Evolutionary conservation across 1,140 invertebrate species (phyloP).

Genomic region (Penaeus indicus): DNA sequence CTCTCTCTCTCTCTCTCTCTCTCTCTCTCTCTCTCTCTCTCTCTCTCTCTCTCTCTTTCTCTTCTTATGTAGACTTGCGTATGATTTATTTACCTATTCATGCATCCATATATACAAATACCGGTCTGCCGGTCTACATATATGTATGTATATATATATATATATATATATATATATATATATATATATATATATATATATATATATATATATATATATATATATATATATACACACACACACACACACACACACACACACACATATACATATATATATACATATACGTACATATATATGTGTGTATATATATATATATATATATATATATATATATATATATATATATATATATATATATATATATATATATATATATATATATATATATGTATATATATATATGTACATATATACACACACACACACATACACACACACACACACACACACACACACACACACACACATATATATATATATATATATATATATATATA

Average conservation of each 20-base stretch:
- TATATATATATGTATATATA: neutral
- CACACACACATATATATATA: neutral
- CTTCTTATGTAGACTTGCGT: neutral
- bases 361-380: neutral
- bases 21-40: neutral
- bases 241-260: too few relatives aligned
- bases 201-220: slow-evolving; percentile 16
- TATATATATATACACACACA: neutral
- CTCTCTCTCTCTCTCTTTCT: neutral
- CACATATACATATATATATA: neutral
- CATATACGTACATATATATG: slow-evolving; percentile 7
- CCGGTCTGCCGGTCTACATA: neutral
- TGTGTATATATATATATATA: neutral
- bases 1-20: neutral
- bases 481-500: neutral
- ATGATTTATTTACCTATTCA: neutral
- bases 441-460: neutral
- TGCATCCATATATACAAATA: slow-evolving; percentile 1
- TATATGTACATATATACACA: neutral
- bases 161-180: slow-evolving; percentile 18
- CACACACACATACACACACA: too few relatives aligned
- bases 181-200: neutral
- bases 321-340: slow-evolving; percentile 20
- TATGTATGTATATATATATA: slow-evolving; percentile 13
- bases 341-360: slow-evolving; percentile 2